phyloP scores from a whole-genome alignment of 2,888 invertebrate genomes.

The Laothoe populi region DNA sequence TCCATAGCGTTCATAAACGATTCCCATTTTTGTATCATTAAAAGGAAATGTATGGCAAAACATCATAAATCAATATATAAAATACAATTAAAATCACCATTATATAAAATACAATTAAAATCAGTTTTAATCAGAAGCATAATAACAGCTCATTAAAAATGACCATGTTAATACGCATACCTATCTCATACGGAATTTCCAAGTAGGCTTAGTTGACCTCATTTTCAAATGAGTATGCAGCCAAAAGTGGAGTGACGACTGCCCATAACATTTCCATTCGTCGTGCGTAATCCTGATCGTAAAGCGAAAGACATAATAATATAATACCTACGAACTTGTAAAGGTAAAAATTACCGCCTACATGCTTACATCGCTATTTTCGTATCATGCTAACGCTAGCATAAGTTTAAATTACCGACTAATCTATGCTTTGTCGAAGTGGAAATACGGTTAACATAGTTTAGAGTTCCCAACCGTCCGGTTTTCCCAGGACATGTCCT shows the following conservation, averaged over 20 bases:
- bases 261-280: slow-evolving; percentile 28
- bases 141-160: background rate
- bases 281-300: slow-evolving; percentile 11
- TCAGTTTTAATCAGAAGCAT: background rate
- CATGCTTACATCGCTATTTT: slow-evolving; percentile 9
- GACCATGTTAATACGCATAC: background rate
- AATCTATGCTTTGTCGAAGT: background rate
- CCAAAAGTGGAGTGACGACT: slow-evolving; percentile 27
- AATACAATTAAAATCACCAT: background rate
- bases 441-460: slow-evolving; percentile 5
- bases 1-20: slow-evolving; percentile 11
- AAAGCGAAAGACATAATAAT: slow-evolving; percentile 3
- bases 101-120: slow-evolving; percentile 10
- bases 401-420: slow-evolving; percentile 12
- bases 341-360: slow-evolving; percentile 22
- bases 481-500: too few relatives aligned
- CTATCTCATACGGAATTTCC: slow-evolving; percentile 7
- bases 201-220: slow-evolving; percentile 17
- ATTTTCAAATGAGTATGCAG: slow-evolving; percentile 16
- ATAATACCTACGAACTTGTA: slow-evolving; percentile 16
- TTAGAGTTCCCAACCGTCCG: too few relatives aligned
- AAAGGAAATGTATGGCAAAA: slow-evolving; percentile 13
- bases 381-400: background rate
- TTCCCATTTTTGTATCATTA: slow-evolving; percentile 9
- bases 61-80: slow-evolving; percentile 4